A percentile compares a stretch with the other conserved stretches of the same genome.
Evolutionary conservation across 2,797 vertebrate genomes (phyloP).

Genomic region (Macroramphosus scolopax): DNA sequence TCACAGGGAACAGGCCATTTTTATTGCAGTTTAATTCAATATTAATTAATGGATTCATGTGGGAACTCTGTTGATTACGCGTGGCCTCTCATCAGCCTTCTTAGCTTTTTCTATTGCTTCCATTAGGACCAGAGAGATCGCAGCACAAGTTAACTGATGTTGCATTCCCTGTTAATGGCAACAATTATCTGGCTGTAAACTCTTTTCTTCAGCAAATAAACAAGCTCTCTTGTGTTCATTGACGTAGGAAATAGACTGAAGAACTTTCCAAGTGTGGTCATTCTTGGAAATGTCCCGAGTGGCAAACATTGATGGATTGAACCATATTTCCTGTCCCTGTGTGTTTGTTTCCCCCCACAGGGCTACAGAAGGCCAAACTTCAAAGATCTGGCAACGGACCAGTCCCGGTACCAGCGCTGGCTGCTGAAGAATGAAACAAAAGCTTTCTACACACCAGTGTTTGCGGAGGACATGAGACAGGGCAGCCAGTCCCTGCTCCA

Average conservation of each 20-base stretch:
- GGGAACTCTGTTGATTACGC: constrained; percentile 31
- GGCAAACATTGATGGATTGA: too few relatives aligned
- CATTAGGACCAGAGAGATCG: constrained; percentile 29
- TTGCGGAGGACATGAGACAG: constrained; percentile 91
- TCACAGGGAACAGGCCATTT: constrained; percentile 52
- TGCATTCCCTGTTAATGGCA: constrained; percentile 34
- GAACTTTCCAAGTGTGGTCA: too few relatives aligned
- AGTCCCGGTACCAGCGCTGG: constrained; percentile 92
- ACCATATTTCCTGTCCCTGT: too few relatives aligned
- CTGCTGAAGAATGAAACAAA: constrained; percentile 94
- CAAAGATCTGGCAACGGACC: constrained; percentile 89
- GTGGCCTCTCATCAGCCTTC: constrained; percentile 20
- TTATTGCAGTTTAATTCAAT: too few relatives aligned
- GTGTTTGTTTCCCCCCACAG: constrained; percentile 59
- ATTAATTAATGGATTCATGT: constrained; percentile 45
- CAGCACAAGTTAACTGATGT: constrained; percentile 16
- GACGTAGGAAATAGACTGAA: neutral
- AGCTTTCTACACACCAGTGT: constrained; percentile 93
- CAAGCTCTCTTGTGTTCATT: neutral
- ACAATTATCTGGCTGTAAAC: too few relatives aligned
- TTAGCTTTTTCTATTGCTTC: constrained; percentile 22
- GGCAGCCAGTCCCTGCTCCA: constrained; percentile 94
- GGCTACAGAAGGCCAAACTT: constrained; percentile 91
- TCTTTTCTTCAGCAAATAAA: too few relatives aligned
- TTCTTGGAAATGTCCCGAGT: neutral